Conservation (phyloP, 2,888 invertebrate genomes). For the Odontocolon sp. region DNA sequence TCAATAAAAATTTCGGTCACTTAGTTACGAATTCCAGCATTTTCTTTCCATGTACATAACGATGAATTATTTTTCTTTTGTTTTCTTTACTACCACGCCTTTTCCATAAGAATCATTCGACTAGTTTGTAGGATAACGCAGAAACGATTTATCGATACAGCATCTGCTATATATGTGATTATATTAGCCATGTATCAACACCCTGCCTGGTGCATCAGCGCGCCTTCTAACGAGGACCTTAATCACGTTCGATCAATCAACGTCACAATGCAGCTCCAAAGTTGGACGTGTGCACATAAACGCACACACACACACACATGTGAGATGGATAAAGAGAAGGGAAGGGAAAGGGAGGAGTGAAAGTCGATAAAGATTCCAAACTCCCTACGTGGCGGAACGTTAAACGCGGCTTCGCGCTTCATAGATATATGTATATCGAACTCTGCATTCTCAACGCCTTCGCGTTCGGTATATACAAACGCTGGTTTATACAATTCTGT, state of each 20-base stretch:
- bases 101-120: conserved; percentile 1
- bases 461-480: conserved; percentile 45
- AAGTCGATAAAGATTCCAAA: conserved; percentile 55
- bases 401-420: conserved; percentile 12
- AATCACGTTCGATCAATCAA: conserved; percentile 58
- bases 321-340: conserved; percentile 13
- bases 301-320: conserved; percentile 2
- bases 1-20: no score
- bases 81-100: neutral
- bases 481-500: conserved; percentile 42
- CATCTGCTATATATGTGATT: conserved; percentile 19
- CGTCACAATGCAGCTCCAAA: conserved; percentile 31
- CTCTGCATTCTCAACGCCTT: conserved; percentile 33
- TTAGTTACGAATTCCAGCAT: no score
- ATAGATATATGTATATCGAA: conserved; percentile 8
- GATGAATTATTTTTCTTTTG: neutral
- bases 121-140: neutral
- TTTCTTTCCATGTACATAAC: no score
- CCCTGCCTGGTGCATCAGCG: conserved; percentile 21
- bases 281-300: conserved; percentile 23
- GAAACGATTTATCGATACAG: conserved; percentile 32
- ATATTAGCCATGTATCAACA: conserved; percentile 27
- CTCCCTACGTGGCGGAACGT: conserved; percentile 21
- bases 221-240: conserved; percentile 38
- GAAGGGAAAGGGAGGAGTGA: conserved; percentile 24